Evolutionary conservation across 1,140 invertebrate genomes (phyloP).

Genomic region (Dendroctonus valens): DNA sequence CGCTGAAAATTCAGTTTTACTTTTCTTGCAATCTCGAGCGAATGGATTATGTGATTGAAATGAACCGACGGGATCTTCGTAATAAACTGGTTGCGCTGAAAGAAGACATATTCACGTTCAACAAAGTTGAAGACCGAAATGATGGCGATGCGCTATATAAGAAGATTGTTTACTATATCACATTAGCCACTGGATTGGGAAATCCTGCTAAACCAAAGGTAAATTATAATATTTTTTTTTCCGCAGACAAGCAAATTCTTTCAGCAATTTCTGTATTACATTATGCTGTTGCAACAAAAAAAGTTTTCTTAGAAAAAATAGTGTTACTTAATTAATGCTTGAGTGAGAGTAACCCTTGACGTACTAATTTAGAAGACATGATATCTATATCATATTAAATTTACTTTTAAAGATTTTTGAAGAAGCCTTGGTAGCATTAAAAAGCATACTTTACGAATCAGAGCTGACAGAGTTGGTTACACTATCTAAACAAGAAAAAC

Average conservation of each 20-base stretch:
- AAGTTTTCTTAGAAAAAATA: no score
- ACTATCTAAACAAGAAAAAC: constrained; percentile 53
- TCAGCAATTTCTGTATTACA: background rate
- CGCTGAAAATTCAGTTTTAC: constrained; percentile 68
- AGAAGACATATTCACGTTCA: constrained; percentile 58
- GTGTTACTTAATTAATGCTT: no score
- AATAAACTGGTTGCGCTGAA: constrained; percentile 55
- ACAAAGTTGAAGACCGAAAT: constrained; percentile 49
- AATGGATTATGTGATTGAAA: constrained; percentile 55
- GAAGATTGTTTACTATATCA: constrained; percentile 63
- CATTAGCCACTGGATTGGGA: constrained; percentile 61
- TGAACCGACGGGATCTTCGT: constrained; percentile 54
- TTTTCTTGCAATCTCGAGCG: constrained; percentile 67
- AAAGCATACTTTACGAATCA: constrained; percentile 69
- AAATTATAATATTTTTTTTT: constrained; percentile 30
- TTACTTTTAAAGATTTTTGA: constrained; percentile 51
- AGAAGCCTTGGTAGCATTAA: constrained; percentile 64
- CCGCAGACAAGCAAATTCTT: background rate
- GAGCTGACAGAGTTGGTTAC: constrained; percentile 65
- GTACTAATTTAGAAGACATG: no score
- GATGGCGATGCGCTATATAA: constrained; percentile 59
- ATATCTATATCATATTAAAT: background rate
- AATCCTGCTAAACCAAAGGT: constrained; percentile 62
- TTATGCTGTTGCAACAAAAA: no score
- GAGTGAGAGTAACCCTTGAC: no score